phyloP scores from a whole-genome alignment of 2,113 vertebrate species.

The Tupaia tana region DNA sequence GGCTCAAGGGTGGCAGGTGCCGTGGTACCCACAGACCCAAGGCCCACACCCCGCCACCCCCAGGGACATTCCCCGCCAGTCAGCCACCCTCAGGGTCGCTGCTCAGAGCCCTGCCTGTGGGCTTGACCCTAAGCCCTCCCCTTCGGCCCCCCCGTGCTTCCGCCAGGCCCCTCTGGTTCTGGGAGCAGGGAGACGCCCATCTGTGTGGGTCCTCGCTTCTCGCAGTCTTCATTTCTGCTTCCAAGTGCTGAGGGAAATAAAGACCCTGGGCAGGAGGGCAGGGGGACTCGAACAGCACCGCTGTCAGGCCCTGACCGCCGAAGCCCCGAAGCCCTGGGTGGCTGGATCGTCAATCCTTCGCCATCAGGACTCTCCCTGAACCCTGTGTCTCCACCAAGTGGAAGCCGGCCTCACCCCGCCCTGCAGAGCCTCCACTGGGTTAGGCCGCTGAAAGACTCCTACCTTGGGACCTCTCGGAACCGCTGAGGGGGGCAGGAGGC shows the following conservation, averaged over 20 bases:
- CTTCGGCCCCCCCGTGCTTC: not conserved
- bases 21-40: accelerated
- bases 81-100: accelerated
- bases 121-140: not conserved
- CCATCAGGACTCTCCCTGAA: not conserved
- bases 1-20: not conserved
- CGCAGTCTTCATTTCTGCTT: not conserved
- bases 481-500: no score
- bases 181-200: not conserved
- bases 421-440: not conserved
- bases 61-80: not conserved
- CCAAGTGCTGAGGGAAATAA: accelerated
- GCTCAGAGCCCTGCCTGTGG: no score
- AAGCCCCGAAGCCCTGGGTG: not conserved
- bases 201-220: not conserved
- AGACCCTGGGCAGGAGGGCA: accelerated
- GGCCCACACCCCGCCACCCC: accelerated
- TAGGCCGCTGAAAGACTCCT: not conserved
- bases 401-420: not conserved
- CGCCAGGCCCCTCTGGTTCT: not conserved
- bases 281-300: not conserved
- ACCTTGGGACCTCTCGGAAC: no score
- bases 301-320: accelerated
- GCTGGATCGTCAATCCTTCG: not conserved
- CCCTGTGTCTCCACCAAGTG: not conserved